Percentiles rank a stretch among this genome's conserved stretches.
Conservation (phyloP, 2,113 vertebrate species). For the Poeciliopsis prolifica region DNA sequence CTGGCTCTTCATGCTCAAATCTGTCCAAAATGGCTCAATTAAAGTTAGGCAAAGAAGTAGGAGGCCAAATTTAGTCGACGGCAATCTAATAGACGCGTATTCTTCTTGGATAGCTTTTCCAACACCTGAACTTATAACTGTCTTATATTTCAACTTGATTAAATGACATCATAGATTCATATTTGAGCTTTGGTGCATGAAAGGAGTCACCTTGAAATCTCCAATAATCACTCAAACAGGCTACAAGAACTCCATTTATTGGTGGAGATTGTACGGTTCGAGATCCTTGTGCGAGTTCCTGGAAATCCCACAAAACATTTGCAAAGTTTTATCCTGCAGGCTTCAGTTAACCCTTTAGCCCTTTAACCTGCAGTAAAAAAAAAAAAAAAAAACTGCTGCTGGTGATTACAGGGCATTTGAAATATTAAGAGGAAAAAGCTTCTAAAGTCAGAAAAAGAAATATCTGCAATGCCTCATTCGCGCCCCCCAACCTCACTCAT, state of each 20-base stretch:
- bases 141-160: too few relatives aligned
- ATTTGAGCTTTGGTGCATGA: not conserved
- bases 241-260: not conserved
- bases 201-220: not conserved
- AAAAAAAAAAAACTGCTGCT: too few relatives aligned
- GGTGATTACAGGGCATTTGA: not conserved
- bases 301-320: not conserved
- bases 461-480: slow-evolving; percentile 7
- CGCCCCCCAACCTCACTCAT: slow-evolving; percentile 20
- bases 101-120: too few relatives aligned
- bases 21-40: too few relatives aligned
- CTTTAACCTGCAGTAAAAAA: not conserved
- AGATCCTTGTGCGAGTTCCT: not conserved
- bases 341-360: not conserved
- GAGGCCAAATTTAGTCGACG: too few relatives aligned
- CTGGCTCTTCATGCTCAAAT: too few relatives aligned
- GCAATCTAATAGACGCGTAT: too few relatives aligned
- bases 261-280: not conserved
- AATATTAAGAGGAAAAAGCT: not conserved
- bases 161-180: too few relatives aligned
- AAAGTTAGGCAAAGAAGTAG: too few relatives aligned
- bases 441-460: slow-evolving; percentile 7
- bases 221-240: not conserved
- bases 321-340: not conserved
- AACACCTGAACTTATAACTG: too few relatives aligned